phyloP scores from a whole-genome alignment of 1,140 invertebrate species.

The Neodiprion pinetum region DNA sequence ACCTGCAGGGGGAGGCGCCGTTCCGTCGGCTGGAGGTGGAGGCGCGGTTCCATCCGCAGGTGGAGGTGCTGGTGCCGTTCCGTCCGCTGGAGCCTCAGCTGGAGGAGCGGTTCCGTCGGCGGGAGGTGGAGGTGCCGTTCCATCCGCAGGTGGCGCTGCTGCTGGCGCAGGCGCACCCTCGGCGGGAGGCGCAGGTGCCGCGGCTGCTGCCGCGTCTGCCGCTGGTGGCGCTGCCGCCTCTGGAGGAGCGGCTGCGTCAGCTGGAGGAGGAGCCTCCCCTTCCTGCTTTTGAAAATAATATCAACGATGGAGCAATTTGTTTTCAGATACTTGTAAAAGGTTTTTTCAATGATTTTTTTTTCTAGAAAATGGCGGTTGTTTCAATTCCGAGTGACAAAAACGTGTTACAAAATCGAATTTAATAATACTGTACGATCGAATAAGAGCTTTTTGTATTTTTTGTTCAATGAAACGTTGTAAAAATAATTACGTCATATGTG shows the following conservation, averaged over 20 bases:
- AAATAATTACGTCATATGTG: too few relatives aligned
- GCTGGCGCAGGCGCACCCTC: conserved; percentile 58
- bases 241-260: conserved; percentile 38
- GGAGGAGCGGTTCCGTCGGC: conserved; percentile 34
- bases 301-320: not conserved
- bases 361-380: conserved; percentile 15
- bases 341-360: not conserved
- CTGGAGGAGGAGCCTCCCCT: conserved; percentile 27
- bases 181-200: conserved; percentile 53
- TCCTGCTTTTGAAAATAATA: conserved; percentile 20
- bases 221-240: conserved; percentile 49
- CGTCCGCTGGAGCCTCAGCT: conserved; percentile 50
- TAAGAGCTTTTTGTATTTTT: too few relatives aligned
- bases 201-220: conserved; percentile 51
- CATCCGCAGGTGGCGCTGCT: conserved; percentile 55
- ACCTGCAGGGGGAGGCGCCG: conserved; percentile 9
- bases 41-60: conserved; percentile 41
- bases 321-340: not conserved
- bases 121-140: conserved; percentile 53
- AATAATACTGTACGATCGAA: too few relatives aligned
- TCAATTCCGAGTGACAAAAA: conserved; percentile 21
- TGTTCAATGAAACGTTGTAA: too few relatives aligned
- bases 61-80: conserved; percentile 49
- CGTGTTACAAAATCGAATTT: too few relatives aligned
- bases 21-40: conserved; percentile 35